Conservation (phyloP, 1,140 invertebrate genomes). For the Calephelis nemesis region DNA sequence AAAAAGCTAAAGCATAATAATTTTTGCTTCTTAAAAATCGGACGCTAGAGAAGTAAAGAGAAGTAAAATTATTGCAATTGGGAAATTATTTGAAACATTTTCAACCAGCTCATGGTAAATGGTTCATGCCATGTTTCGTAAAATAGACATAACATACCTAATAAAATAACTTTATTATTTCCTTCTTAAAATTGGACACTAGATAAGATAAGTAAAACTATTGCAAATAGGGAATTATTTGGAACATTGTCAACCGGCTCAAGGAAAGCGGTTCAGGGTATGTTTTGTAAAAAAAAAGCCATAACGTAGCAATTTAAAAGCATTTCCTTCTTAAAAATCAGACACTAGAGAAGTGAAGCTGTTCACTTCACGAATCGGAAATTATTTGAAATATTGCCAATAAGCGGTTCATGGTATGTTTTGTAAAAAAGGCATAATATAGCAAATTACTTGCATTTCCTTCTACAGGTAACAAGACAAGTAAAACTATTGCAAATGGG, state of each 20-base stretch:
- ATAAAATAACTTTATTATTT: not conserved
- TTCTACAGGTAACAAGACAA: not conserved
- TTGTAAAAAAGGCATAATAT: too few relatives aligned
- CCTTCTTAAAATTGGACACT: not conserved
- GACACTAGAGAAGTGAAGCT: not conserved
- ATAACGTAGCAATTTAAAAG: too few relatives aligned
- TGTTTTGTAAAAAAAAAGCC: too few relatives aligned
- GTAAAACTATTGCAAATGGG: not conserved
- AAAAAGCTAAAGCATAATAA: too few relatives aligned
- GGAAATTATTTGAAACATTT: conserved; percentile 38
- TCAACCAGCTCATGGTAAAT: conserved; percentile 33
- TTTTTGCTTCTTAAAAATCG: too few relatives aligned
- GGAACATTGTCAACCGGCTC: conserved; percentile 46
- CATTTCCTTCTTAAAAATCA: too few relatives aligned
- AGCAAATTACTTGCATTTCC: too few relatives aligned
- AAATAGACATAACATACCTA: too few relatives aligned
- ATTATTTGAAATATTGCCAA: conserved; percentile 37
- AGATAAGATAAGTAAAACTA: not conserved
- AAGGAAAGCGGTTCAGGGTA: conserved; percentile 45
- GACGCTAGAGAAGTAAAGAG: not conserved
- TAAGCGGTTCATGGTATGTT: too few relatives aligned
- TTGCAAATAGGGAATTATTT: conserved; percentile 22
- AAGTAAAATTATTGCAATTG: not conserved
- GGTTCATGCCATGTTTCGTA: too few relatives aligned
- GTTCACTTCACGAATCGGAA: not conserved